A percentile compares a stretch with the other conserved stretches of the same genome.
Evolutionary conservation across 2,113 vertebrate genomes (phyloP).

Genomic region (Corythoichthys intestinalis): DNA sequence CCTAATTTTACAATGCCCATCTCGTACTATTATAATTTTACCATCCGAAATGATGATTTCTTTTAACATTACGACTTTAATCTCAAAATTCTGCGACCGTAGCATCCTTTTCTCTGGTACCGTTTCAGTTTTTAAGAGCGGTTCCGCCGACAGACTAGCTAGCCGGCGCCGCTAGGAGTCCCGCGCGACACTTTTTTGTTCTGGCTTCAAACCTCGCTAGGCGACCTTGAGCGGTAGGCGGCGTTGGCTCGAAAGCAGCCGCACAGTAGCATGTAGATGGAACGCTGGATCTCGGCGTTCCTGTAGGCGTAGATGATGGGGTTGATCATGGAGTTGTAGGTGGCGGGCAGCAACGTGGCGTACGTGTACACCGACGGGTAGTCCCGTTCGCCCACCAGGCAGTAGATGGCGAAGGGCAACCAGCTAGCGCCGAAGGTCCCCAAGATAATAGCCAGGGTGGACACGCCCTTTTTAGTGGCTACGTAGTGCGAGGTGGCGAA

Average conservation of each 20-base stretch:
- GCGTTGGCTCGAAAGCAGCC: constrained; percentile 88
- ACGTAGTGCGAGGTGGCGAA: constrained; percentile 89
- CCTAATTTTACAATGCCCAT: no score
- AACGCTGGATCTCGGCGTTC: constrained; percentile 93
- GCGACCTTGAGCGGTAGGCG: constrained; percentile 88
- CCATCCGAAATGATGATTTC: no score
- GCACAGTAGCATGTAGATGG: constrained; percentile 89
- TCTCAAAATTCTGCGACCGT: no score
- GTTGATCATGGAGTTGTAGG: constrained; percentile 99
- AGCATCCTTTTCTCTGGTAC: no score
- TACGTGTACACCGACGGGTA: constrained; percentile 92
- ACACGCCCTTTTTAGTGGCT: constrained; percentile 92
- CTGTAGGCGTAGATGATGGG: constrained; percentile 99
- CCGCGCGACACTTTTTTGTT: background rate
- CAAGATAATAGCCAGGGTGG: constrained; percentile 90
- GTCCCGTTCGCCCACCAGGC: constrained; percentile 84
- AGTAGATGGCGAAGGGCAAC: constrained; percentile 97
- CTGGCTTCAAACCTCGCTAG: constrained; percentile 82
- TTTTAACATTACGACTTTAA: no score
- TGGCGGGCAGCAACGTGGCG: constrained; percentile 90
- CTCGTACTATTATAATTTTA: no score
- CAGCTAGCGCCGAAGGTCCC: constrained; percentile 96
- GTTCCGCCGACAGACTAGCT: no score
- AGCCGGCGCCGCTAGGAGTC: no score
- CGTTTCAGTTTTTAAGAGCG: no score